Evolutionary conservation across 1,140 invertebrate species (phyloP).

Genomic region (Homalodisca vitripennis): DNA sequence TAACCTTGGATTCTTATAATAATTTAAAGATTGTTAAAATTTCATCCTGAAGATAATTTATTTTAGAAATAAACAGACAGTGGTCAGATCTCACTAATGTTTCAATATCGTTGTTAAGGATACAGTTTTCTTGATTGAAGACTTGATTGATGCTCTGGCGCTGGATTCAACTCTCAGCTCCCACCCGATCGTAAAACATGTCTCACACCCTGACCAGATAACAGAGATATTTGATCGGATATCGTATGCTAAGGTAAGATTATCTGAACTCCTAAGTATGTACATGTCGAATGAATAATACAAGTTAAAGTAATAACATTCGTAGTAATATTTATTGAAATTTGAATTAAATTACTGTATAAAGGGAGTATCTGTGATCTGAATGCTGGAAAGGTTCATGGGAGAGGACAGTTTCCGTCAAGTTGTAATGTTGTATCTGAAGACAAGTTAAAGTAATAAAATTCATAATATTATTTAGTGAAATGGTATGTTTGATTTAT

Average conservation of each 20-base stretch:
- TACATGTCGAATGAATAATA: too few species aligned
- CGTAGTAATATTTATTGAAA: too few species aligned
- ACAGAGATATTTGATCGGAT: conserved; percentile 91
- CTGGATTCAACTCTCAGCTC: conserved; percentile 80
- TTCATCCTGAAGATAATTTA: too few species aligned
- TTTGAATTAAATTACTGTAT: conserved; percentile 32
- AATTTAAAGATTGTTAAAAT: too few species aligned
- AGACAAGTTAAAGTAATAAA: too few species aligned
- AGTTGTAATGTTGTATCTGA: conserved; percentile 71
- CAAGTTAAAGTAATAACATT: too few species aligned
- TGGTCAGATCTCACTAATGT: not conserved
- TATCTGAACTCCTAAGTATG: too few species aligned
- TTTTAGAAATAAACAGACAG: not conserved
- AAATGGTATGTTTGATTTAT: too few species aligned
- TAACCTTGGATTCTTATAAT: too few species aligned
- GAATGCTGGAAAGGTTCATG: conserved; percentile 88
- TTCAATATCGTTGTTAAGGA: conserved; percentile 34
- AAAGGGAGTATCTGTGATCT: conserved; percentile 80
- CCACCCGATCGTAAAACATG: conserved; percentile 83
- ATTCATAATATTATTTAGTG: too few species aligned
- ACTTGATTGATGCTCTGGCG: conserved; percentile 67
- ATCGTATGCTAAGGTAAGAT: conserved; percentile 91
- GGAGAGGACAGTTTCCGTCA: conserved; percentile 69
- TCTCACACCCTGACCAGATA: conserved; percentile 84
- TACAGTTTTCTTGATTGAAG: conserved; percentile 33